phyloP scores from a whole-genome alignment of 2,113 vertebrate species.

The Cheirogaleus medius region DNA sequence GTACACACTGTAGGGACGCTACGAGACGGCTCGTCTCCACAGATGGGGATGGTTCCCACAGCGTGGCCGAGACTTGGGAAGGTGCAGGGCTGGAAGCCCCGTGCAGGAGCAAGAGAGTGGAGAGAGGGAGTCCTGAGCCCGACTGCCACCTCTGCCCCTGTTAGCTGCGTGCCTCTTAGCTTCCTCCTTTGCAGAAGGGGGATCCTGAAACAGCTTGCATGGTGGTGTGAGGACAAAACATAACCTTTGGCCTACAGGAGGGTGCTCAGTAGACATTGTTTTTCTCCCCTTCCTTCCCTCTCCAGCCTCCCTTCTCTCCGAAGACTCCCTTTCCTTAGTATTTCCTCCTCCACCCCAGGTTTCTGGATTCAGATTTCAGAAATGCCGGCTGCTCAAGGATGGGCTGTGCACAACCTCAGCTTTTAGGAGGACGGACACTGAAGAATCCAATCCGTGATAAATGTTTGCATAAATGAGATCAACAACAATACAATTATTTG shows the following conservation, averaged over 20 bases:
- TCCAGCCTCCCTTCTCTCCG: background rate
- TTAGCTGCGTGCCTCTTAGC: background rate
- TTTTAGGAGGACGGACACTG: background rate
- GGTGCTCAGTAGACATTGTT: background rate
- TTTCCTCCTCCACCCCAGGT: background rate
- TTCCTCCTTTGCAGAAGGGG: background rate
- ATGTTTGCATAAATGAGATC: background rate
- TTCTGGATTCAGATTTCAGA: background rate
- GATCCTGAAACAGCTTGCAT: background rate
- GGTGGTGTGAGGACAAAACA: background rate
- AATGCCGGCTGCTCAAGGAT: background rate
- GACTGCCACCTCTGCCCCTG: background rate
- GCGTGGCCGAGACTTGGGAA: background rate
- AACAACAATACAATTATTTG: background rate
- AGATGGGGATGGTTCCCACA: background rate
- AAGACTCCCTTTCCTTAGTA: background rate
- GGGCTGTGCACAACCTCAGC: background rate
- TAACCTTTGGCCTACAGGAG: background rate
- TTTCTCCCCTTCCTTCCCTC: background rate
- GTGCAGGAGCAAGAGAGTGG: background rate
- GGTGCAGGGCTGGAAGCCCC: background rate
- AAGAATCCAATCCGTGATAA: background rate
- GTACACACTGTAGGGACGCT: background rate
- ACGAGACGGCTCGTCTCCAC: background rate
- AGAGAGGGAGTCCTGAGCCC: background rate